A percentile compares a stretch with the other conserved stretches of the same genome.
These are phyloP conservation scores for Nansenia antarctica DNA, from an alignment of 2,113 vertebrate genomes.

Conservation along the genomic window DNA sequence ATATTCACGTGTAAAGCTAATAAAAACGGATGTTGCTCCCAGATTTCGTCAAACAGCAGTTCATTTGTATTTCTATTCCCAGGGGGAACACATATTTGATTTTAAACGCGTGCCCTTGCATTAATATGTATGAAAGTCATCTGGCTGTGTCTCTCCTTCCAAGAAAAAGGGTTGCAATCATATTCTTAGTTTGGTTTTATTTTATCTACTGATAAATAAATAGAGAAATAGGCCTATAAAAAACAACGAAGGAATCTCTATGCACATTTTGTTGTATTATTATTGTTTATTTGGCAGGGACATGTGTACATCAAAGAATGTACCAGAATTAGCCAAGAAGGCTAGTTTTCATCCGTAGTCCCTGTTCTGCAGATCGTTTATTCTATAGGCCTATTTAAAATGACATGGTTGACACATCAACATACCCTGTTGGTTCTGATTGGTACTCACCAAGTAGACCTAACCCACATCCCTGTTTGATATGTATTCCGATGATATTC, in stretches of 20 bases:
- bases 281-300: too few species aligned
- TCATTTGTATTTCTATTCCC: neutral
- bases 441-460: neutral
- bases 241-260: too few species aligned
- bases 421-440: too few species aligned
- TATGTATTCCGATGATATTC: neutral
- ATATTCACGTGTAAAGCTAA: too few species aligned
- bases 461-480: neutral
- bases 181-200: too few species aligned
- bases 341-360: neutral
- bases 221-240: neutral
- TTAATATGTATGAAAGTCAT: constrained; percentile 41
- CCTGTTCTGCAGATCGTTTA: too few species aligned
- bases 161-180: too few species aligned
- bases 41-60: neutral
- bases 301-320: too few species aligned
- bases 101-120: neutral
- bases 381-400: neutral
- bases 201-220: too few species aligned
- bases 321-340: too few species aligned
- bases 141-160: neutral
- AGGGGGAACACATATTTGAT: neutral
- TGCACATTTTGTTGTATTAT: too few species aligned
- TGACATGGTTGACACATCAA: neutral
- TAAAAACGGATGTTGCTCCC: too few species aligned